phyloP scores from a whole-genome alignment of 1,140 invertebrate species.

The Hypsibius dujardini region DNA sequence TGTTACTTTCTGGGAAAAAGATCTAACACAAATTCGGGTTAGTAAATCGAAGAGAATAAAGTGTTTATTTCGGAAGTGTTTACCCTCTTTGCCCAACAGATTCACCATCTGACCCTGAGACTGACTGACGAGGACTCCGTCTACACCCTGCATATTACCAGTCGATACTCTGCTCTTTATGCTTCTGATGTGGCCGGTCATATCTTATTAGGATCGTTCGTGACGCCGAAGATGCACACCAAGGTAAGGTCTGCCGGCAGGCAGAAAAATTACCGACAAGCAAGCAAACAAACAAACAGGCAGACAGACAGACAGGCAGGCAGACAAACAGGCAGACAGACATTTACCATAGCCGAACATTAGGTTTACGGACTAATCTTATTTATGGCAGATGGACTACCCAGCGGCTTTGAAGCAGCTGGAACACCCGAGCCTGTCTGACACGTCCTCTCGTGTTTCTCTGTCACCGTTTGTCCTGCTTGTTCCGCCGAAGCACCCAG shows the following conservation, averaged over 20 bases:
- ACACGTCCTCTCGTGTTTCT: not conserved
- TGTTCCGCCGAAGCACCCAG: not conserved
- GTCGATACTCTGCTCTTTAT: not conserved
- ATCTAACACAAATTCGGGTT: not conserved
- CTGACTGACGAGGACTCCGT: not conserved
- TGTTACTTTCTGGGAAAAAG: constrained; percentile 13
- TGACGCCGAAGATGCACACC: not conserved
- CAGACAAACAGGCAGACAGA: too few species aligned
- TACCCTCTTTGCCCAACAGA: not conserved
- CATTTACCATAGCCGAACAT: too few species aligned
- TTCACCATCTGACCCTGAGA: constrained; percentile 7
- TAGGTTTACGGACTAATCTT: too few species aligned
- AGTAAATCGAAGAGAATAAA: not conserved
- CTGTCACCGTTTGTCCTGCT: not conserved
- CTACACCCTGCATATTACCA: not conserved
- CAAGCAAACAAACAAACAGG: too few species aligned
- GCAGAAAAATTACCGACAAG: too few species aligned
- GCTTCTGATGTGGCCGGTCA: not conserved
- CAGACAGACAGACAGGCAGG: too few species aligned
- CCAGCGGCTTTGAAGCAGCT: not conserved
- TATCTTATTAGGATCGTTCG: not conserved
- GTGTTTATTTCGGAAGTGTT: too few species aligned
- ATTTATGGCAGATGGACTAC: not conserved
- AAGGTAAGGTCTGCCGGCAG: not conserved
- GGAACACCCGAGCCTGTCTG: not conserved